Evolutionary conservation across 2,113 vertebrate genomes (phyloP).

Genomic region (Peromyscus polionotus): DNA sequence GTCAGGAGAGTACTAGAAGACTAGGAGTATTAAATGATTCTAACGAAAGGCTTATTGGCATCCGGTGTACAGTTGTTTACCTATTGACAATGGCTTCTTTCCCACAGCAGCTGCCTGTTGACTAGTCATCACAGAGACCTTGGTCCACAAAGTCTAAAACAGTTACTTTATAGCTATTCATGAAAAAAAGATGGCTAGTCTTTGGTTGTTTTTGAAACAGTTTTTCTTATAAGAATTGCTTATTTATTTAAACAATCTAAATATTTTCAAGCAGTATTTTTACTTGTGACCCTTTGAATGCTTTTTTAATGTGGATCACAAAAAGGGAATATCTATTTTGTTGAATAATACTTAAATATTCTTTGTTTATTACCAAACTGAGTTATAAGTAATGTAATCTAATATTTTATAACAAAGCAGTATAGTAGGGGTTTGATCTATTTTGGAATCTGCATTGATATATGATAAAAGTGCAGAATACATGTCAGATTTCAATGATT

Average conservation of each 20-base stretch:
- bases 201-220: conserved; percentile 5
- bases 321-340: neutral
- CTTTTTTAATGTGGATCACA: neutral
- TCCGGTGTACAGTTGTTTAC: neutral
- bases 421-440: neutral
- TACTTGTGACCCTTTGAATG: neutral
- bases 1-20: neutral
- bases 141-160: neutral
- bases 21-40: neutral
- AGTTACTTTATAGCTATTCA: neutral
- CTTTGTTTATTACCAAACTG: neutral
- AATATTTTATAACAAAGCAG: neutral
- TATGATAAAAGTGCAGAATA: neutral
- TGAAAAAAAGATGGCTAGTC: neutral
- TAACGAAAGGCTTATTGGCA: neutral
- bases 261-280: neutral
- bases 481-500: neutral
- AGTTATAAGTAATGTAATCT: neutral
- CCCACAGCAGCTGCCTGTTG: no score
- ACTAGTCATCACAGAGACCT: neutral
- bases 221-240: neutral
- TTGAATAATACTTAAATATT: neutral
- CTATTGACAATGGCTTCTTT: neutral
- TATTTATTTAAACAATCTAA: neutral
- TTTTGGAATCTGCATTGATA: neutral